A percentile compares a stretch with the other conserved stretches of the same genome.
These are phyloP conservation scores for Hystrix brachyura DNA, from an alignment of 2,113 vertebrate genomes.

Conservation along the genomic window DNA sequence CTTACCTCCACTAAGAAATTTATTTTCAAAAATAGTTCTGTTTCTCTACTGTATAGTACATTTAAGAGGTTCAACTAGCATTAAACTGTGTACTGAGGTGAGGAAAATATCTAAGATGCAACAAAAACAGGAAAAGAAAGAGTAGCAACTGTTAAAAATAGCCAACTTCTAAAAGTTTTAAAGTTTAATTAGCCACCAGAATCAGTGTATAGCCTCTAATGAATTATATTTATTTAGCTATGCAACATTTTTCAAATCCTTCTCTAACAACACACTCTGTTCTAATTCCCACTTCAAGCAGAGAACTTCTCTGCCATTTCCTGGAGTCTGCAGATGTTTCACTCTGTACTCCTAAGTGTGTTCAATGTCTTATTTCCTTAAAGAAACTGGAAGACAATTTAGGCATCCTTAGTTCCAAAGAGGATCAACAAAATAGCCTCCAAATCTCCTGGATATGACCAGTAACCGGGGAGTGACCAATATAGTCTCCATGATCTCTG, in stretches of 20 bases:
- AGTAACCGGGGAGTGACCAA: background rate
- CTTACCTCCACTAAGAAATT: background rate
- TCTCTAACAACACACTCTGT: background rate
- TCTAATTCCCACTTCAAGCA: background rate
- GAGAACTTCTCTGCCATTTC: constrained; percentile 14
- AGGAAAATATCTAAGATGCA: constrained; percentile 57
- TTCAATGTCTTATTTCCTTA: constrained; percentile 17
- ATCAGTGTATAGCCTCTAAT: background rate
- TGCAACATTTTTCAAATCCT: constrained; percentile 32
- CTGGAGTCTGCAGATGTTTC: background rate
- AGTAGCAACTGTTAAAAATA: background rate
- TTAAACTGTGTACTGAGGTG: constrained; percentile 33
- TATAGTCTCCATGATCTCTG: background rate
- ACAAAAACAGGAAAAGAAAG: background rate
- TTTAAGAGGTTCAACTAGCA: constrained; percentile 46
- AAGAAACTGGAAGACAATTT: constrained; percentile 36
- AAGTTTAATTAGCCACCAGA: constrained; percentile 27
- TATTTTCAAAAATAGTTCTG: constrained; percentile 62
- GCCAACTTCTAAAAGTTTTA: constrained; percentile 36
- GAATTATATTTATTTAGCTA: constrained; percentile 40
- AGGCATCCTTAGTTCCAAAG: background rate
- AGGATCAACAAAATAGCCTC: background rate
- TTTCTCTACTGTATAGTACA: constrained; percentile 10
- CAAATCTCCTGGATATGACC: background rate
- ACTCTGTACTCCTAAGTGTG: background rate